phyloP scores from a whole-genome alignment of 2,888 invertebrate genomes.

The Sarcophaga carnaria region DNA sequence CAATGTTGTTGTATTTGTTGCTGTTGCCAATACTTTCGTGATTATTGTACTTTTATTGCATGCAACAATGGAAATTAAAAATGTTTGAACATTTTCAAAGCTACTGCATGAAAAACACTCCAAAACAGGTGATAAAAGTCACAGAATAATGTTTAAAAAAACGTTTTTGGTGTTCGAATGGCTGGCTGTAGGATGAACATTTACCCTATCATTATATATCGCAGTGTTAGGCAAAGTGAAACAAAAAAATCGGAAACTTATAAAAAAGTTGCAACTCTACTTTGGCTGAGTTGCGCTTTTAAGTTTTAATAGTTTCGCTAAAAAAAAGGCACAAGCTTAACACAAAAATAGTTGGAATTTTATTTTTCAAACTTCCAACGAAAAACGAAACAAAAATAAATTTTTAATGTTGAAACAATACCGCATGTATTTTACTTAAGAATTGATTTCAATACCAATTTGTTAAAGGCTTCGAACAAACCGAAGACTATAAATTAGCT shows the following conservation, averaged over 20 bases:
- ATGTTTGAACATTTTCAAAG: conserved; percentile 26
- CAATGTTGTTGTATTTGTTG: conserved; percentile 7
- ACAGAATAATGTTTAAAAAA: background rate
- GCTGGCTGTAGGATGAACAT: too few relatives aligned
- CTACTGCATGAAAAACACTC: background rate
- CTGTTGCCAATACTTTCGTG: conserved; percentile 5
- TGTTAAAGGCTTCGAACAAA: too few relatives aligned
- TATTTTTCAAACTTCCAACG: background rate
- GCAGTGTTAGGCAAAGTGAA: background rate
- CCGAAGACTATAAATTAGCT: too few relatives aligned
- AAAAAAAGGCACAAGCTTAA: conserved; percentile 20
- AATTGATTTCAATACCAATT: too few relatives aligned
- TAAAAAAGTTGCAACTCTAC: conserved; percentile 16
- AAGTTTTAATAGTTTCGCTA: conserved; percentile 24
- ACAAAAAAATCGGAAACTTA: background rate
- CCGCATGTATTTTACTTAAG: too few relatives aligned
- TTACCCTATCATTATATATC: background rate
- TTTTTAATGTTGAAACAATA: too few relatives aligned
- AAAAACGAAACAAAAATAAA: too few relatives aligned
- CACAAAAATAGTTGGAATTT: background rate
- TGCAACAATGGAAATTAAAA: conserved; percentile 51
- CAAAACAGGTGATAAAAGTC: background rate
- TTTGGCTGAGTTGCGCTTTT: conserved; percentile 52
- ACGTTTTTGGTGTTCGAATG: too few relatives aligned
- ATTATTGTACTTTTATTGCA: conserved; percentile 34